Conservation (phyloP, 2,888 invertebrate genomes). For the Sarcophaga subvicina region DNA sequence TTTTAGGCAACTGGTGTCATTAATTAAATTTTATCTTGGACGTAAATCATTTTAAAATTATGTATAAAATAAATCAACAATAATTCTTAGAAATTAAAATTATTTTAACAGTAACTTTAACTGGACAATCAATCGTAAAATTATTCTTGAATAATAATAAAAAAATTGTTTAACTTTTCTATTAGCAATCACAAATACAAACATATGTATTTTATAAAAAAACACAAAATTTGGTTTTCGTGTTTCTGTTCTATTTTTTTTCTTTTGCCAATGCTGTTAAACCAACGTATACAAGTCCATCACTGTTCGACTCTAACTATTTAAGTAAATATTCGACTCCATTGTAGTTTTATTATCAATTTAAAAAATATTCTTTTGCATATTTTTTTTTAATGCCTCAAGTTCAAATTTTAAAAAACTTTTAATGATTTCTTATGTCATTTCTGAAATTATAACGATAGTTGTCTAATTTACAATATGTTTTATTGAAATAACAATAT, state of each 20-base stretch:
- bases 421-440: neutral
- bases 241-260: too few relatives aligned
- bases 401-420: neutral
- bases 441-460: neutral
- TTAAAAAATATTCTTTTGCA: neutral
- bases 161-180: neutral
- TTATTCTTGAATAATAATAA: neutral
- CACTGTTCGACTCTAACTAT: neutral
- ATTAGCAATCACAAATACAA: neutral
- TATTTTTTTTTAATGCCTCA: neutral
- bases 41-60: too few relatives aligned
- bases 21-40: too few relatives aligned
- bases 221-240: neutral
- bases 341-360: neutral
- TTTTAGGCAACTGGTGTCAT: too few relatives aligned
- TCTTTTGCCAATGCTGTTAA: neutral
- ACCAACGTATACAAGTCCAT: neutral
- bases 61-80: too few relatives aligned
- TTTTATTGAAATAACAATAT: constrained; percentile 10
- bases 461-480: constrained; percentile 1
- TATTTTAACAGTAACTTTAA: neutral
- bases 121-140: neutral
- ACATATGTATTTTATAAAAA: neutral
- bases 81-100: neutral
- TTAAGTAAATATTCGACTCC: neutral